Percentiles rank a stretch among this genome's conserved stretches.
Evolutionary conservation across 2,888 invertebrate species (phyloP).

Genomic region (Lomographa bimaculata): DNA sequence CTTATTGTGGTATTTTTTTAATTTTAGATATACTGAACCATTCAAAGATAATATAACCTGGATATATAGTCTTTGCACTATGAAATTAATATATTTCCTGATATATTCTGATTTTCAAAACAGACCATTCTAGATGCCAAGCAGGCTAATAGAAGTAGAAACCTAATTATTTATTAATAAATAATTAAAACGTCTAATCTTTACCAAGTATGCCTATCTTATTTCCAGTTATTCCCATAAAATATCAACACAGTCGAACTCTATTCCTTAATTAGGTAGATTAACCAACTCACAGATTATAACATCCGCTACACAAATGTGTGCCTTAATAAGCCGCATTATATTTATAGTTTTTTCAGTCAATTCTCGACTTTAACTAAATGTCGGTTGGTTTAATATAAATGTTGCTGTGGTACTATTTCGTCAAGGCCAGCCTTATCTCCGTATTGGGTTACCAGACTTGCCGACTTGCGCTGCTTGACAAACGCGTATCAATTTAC

Average conservation of each 20-base stretch:
- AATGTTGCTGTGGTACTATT: slow-evolving; percentile 29
- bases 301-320: slow-evolving; percentile 63
- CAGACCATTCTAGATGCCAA: too few species aligned
- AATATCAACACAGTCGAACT: neutral
- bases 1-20: too few species aligned
- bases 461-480: slow-evolving; percentile 51
- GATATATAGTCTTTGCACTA: too few species aligned
- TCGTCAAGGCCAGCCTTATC: slow-evolving; percentile 68
- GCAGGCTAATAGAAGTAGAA: too few species aligned
- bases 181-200: too few species aligned
- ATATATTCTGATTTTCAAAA: too few species aligned
- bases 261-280: slow-evolving; percentile 50
- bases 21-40: too few species aligned
- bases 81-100: too few species aligned
- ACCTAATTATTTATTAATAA: too few species aligned
- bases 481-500: slow-evolving; percentile 47
- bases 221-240: neutral
- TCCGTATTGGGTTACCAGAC: slow-evolving; percentile 68
- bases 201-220: too few species aligned
- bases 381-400: slow-evolving; percentile 14
- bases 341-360: slow-evolving; percentile 21
- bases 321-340: too few species aligned
- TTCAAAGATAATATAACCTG: too few species aligned
- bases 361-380: slow-evolving; percentile 16
- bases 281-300: slow-evolving; percentile 49